A percentile compares a stretch with the other conserved stretches of the same genome.
Conservation (phyloP, 2,888 invertebrate species). For the Lasioglossum marginatum region DNA sequence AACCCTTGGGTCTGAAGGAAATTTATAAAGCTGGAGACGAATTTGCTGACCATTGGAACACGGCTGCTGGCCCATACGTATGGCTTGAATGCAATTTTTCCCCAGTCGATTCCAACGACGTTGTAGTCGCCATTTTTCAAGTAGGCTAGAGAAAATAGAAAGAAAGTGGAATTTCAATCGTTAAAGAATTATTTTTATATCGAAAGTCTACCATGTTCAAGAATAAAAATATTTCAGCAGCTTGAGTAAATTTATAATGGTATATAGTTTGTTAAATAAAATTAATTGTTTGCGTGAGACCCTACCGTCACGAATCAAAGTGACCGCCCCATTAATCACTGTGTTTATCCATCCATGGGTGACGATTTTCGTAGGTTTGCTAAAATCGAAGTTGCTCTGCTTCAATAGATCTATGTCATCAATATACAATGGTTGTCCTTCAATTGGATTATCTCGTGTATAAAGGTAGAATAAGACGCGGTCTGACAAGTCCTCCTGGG, state of each 20-base stretch:
- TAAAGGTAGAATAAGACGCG: slow-evolving; percentile 74
- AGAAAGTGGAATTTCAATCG: neutral
- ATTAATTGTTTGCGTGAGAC: neutral
- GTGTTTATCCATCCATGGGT: slow-evolving; percentile 78
- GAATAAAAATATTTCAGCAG: neutral
- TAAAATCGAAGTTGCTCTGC: slow-evolving; percentile 69
- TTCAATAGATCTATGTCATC: slow-evolving; percentile 62
- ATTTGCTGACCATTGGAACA: neutral
- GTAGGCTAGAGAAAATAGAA: neutral
- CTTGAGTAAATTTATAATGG: no score
- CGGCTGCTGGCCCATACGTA: neutral
- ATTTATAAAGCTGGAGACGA: neutral
- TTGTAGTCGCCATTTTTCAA: neutral
- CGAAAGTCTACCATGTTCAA: neutral
- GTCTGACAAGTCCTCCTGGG: neutral
- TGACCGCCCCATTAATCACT: slow-evolving; percentile 64
- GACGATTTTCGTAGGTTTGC: slow-evolving; percentile 74
- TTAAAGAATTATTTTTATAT: neutral
- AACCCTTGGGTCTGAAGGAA: neutral
- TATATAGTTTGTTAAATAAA: neutral
- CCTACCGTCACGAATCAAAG: slow-evolving; percentile 75
- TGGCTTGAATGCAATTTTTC: neutral
- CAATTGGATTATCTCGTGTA: slow-evolving; percentile 58
- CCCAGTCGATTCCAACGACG: neutral
- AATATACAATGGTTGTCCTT: slow-evolving; percentile 59